Evolutionary conservation across 2,797 vertebrate genomes (phyloP), one percentile per base, ranked within the genome.

Genomic region (Melanitta fusca): DNA sequence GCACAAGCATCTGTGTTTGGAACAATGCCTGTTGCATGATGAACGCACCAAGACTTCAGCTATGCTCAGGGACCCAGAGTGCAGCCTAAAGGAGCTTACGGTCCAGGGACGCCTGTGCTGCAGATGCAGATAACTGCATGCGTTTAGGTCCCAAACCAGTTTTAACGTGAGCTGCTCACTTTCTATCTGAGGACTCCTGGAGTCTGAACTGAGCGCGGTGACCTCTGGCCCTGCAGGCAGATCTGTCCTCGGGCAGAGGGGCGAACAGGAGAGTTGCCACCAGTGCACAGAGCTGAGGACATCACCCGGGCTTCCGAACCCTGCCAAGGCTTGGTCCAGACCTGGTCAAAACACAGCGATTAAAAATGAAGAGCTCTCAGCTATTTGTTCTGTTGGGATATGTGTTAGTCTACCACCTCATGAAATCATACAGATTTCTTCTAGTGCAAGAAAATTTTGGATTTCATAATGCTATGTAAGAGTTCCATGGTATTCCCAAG

Each of bases 31-130:
- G 16, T 47, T 68, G 8, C 0, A 0, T 56, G 58, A 41, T 47
- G 73, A 62, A 32, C 0, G 0, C 17, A 2, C 36, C 0, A 7
- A 66, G 39, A 39, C 10, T 36, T 57, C 49, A 32, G 18, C n/a
- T 74, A 27, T 38, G 68, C 58, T 57, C 32, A 27, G 41, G 77
- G 61, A 43, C 13, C 27, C 7, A 1, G 41, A 47, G 28, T 30
- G 57, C 36, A 13, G 61, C 53, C 30, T 39, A 3, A 34, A 66
- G 75, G 39, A 36, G 41, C 39, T 61, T 61, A 14, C 30, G 62
- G 62, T 24, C 69, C 25, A 27, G 68, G 49, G 25, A 12, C 5
- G 1, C 16, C 54, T 58, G 47, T 47, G 2, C 45, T 21, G 54
- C 19, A 38, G 54, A 6, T 49, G 36, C 39, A 39, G 45, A 28